These are phyloP conservation scores for Automeris io DNA, from an alignment of 2,888 invertebrate species.

Conservation along the genomic window DNA sequence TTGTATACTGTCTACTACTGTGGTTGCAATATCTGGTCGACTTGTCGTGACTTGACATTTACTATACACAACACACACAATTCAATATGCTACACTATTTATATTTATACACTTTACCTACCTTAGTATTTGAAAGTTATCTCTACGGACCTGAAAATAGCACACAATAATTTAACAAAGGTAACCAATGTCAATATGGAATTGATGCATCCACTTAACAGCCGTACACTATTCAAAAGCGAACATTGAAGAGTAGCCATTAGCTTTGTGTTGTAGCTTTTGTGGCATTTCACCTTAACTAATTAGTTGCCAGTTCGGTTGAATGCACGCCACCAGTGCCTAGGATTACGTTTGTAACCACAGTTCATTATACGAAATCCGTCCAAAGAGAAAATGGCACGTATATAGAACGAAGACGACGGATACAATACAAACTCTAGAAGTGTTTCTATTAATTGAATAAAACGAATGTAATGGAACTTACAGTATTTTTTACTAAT, in stretches of 20 bases:
- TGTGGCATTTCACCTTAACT: conserved; percentile 25
- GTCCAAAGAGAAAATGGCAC: not conserved
- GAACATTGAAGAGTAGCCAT: conserved; percentile 19
- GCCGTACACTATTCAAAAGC: not conserved
- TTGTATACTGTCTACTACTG: too few relatives aligned
- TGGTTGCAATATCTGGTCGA: too few relatives aligned
- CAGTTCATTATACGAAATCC: conserved; percentile 9
- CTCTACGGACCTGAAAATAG: too few relatives aligned
- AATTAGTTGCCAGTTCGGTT: conserved; percentile 30
- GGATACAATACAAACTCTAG: too few relatives aligned
- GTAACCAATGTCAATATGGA: not conserved
- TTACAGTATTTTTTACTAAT: too few relatives aligned
- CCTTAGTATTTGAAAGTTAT: too few relatives aligned
- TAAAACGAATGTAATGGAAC: too few relatives aligned
- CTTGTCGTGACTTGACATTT: too few relatives aligned
- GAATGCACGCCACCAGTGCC: conserved; percentile 20
- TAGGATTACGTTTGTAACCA: conserved; percentile 16
- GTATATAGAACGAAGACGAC: conserved; percentile 10
- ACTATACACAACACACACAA: too few relatives aligned
- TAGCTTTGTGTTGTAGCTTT: conserved; percentile 33
- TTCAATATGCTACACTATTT: too few relatives aligned
- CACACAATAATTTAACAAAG: not conserved
- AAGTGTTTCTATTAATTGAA: too few relatives aligned
- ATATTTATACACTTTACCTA: too few relatives aligned
- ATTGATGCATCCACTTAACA: conserved; percentile 5